phyloP scores from a whole-genome alignment of 1,140 invertebrate genomes.

The Campoletis sonorensis region DNA sequence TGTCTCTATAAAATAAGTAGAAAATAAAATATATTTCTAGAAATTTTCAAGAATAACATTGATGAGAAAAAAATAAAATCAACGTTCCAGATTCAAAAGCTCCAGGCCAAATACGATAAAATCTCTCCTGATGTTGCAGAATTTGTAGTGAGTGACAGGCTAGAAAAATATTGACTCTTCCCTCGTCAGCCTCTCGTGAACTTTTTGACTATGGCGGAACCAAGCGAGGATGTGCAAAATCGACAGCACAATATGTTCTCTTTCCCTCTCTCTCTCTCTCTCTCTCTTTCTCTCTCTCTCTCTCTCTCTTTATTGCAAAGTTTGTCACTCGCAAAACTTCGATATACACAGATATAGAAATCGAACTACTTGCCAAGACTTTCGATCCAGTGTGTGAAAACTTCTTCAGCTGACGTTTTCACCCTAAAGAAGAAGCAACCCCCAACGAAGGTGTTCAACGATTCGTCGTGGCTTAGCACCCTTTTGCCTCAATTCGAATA shows the following conservation, averaged over 20 bases:
- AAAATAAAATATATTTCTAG: not conserved
- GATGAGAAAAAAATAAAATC: not conserved
- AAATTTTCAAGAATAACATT: conserved; percentile 29
- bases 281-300: not conserved
- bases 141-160: conserved; percentile 34
- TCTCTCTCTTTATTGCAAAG: not conserved
- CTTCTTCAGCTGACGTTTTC: conserved; percentile 25
- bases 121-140: conserved; percentile 19
- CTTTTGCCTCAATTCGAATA: not conserved
- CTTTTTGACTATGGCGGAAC: conserved; percentile 10
- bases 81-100: not conserved
- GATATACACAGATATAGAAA: not conserved
- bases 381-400: not conserved
- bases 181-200: conserved; percentile 13
- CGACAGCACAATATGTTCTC: conserved; percentile 10
- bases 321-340: conserved; percentile 26
- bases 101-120: conserved; percentile 1
- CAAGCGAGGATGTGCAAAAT: conserved; percentile 1
- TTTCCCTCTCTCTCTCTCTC: not conserved
- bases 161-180: conserved; percentile 48
- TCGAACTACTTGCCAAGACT: not conserved
- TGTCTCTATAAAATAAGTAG: not conserved
- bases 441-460: not conserved
- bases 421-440: not conserved
- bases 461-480: not conserved